These are phyloP conservation scores for Scaptomyza reducta DNA, from an alignment of 2,888 invertebrate genomes.

Conservation along the genomic window DNA sequence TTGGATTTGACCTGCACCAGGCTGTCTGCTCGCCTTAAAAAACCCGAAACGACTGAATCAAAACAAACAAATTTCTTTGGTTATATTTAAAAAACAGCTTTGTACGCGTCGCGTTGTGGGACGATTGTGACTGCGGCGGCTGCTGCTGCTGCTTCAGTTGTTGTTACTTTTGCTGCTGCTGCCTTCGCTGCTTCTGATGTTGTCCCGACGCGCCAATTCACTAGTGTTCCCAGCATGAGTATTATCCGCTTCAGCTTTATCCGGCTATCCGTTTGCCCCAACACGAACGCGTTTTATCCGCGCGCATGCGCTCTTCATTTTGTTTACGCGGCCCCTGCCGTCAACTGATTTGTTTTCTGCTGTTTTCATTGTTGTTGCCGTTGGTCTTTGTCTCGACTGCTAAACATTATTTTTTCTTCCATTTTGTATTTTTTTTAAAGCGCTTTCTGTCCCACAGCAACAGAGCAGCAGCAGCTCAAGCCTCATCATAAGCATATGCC, in stretches of 20 bases:
- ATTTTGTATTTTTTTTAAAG: slow-evolving; percentile 39
- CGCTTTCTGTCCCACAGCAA: slow-evolving; percentile 42
- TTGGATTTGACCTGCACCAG: slow-evolving; percentile 24
- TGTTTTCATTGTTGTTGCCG: slow-evolving; percentile 19
- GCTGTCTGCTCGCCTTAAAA: slow-evolving; percentile 70
- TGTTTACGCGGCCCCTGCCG: slow-evolving; percentile 65
- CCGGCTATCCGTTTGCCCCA: slow-evolving; percentile 50
- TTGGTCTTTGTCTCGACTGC: slow-evolving; percentile 27
- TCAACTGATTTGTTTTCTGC: slow-evolving; percentile 29
- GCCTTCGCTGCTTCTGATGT: slow-evolving; percentile 12
- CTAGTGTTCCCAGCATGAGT: slow-evolving; percentile 58
- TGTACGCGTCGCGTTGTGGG: slow-evolving; percentile 27
- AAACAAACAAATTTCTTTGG: slow-evolving; percentile 79
- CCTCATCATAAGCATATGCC: slow-evolving; percentile 16
- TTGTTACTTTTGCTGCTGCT: slow-evolving; percentile 2
- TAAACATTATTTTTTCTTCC: slow-evolving; percentile 15
- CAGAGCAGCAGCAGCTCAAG: background rate
- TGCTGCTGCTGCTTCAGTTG: slow-evolving; percentile 12
- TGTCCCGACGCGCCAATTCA: slow-evolving; percentile 7
- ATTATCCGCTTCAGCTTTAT: slow-evolving; percentile 54
- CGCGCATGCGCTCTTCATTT: slow-evolving; percentile 58
- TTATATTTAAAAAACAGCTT: slow-evolving; percentile 75
- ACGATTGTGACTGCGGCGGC: slow-evolving; percentile 25
- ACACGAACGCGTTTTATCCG: slow-evolving; percentile 46
- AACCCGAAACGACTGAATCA: slow-evolving; percentile 82